Evolutionary conservation across 2,113 vertebrate genomes (phyloP), one percentile per base, ranked within the genome.

Genomic region (Ctenodactylus gundi): DNA sequence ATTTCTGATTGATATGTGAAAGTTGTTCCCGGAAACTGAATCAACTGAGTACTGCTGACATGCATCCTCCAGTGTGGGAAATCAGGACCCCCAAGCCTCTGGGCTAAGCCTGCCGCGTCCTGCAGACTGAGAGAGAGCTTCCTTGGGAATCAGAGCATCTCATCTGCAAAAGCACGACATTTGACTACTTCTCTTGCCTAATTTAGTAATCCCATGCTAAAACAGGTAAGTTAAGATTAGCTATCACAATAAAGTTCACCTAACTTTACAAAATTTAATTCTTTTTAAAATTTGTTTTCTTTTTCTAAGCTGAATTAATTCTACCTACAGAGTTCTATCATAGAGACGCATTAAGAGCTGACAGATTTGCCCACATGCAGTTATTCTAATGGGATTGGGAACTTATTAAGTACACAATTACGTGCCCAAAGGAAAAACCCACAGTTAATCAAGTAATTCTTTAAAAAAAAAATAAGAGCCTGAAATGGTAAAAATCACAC

Each of bases 391-490:
- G n/a, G 64, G 90, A 65, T 29, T n/a, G 39, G 15, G 39, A 92
- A 91, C 12, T 92, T 92, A 95, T 67, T 92, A 82, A 88, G 49
- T 91, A 65, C 3, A n/a, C 9, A 85, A 44, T 92, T 95, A 86
- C 44, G 20, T 89, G 83, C 90, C 93, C 85, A 31, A 75, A 94
- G 92, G 70, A 36, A 90, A 95, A 95, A 41, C 21, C 25, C 31
- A 83, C 25, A 76, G 77, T 78, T 97, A 93, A 95, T 93, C 80
- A 95, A 93, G 31, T 80, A 73, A 93, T 62, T 94, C 88, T 85
- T 34, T 51, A 90, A 90, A 88, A 81, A 18, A 67, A 76, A 10
- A 94, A 1, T 55, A 85, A 76, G 44, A 75, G 46, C 31, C 80
- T 84, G 62, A 78, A 92, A 91, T 41, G 4, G 7, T 64, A 91